phyloP scores from a whole-genome alignment of 1,140 invertebrate species.

The Cydia strobilella region DNA sequence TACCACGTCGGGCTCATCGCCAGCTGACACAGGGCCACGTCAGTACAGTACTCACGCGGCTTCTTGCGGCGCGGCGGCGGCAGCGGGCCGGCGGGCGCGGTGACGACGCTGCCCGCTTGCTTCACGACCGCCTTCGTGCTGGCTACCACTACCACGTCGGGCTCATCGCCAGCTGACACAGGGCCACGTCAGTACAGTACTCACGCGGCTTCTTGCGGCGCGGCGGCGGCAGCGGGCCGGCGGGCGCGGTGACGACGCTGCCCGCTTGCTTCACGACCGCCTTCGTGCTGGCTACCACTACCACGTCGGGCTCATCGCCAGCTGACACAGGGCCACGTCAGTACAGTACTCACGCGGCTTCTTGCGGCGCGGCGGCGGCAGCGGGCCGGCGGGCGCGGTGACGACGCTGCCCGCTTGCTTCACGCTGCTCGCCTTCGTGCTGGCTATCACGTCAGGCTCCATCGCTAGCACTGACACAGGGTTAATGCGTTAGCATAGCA shows the following conservation, averaged over 20 bases:
- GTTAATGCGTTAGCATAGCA: conserved; percentile 7
- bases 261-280: conserved; percentile 52
- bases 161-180: conserved; percentile 44
- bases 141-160: conserved; percentile 95
- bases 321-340: conserved; percentile 38
- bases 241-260: too few species aligned
- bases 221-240: too few species aligned
- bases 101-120: too few species aligned
- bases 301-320: conserved; percentile 84
- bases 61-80: too few species aligned
- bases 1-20: too few species aligned
- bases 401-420: conserved; percentile 71
- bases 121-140: conserved; percentile 87
- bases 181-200: not conserved
- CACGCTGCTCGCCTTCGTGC: conserved; percentile 88
- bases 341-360: conserved; percentile 81
- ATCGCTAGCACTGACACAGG: conserved; percentile 54
- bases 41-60: too few species aligned
- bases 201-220: too few species aligned
- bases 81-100: too few species aligned
- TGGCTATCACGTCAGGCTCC: conserved; percentile 96
- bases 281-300: conserved; percentile 96
- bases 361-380: conserved; percentile 91
- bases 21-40: too few species aligned
- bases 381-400: conserved; percentile 78